Percentiles rank a stretch among this genome's conserved stretches.
phyloP scores from a whole-genome alignment of 2,797 vertebrate species.

The Macropodus opercularis region DNA sequence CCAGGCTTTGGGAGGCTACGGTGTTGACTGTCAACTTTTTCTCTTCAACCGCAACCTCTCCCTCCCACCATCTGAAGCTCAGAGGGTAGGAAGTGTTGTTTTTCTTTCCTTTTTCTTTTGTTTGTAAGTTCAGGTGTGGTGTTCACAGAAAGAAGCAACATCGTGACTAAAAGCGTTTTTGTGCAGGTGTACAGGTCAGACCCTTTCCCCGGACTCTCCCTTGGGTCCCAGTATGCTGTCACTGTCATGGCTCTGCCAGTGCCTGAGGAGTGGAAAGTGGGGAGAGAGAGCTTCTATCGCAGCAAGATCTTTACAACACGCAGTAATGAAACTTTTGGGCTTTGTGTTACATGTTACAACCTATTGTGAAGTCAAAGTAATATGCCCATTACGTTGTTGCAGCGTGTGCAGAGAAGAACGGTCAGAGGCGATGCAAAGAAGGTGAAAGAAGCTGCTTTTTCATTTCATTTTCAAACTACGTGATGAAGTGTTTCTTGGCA shows the following conservation, averaged over 20 bases:
- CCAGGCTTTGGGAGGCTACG: slow-evolving; percentile 75
- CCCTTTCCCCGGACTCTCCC: slow-evolving; percentile 71
- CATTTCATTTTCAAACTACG: background rate
- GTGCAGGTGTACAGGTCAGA: slow-evolving; percentile 82
- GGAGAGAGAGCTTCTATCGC: slow-evolving; percentile 70
- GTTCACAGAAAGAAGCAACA: slow-evolving; percentile 2
- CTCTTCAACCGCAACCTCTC: slow-evolving; percentile 79
- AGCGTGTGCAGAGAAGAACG: slow-evolving; percentile 83
- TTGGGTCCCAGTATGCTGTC: slow-evolving; percentile 75
- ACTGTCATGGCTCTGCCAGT: slow-evolving; percentile 83
- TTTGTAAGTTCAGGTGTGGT: background rate
- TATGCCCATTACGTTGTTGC: slow-evolving; percentile 31
- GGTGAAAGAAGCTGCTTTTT: slow-evolving; percentile 60
- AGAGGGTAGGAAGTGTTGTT: slow-evolving; percentile 59
- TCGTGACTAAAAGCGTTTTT: background rate
- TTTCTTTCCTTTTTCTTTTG: background rate
- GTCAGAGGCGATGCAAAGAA: slow-evolving; percentile 75
- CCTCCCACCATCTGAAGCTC: slow-evolving; percentile 66
- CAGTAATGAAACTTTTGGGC: slow-evolving; percentile 62
- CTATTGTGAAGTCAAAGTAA: background rate
- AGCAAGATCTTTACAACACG: slow-evolving; percentile 75
- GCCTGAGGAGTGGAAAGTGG: slow-evolving; percentile 81
- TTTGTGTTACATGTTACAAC: background rate
- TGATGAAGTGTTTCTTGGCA: background rate
- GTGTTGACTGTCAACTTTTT: slow-evolving; percentile 78